Base-by-base conservation (phyloP, 2,113 vertebrate genomes). In the Nycticebus coucang region DNA sequence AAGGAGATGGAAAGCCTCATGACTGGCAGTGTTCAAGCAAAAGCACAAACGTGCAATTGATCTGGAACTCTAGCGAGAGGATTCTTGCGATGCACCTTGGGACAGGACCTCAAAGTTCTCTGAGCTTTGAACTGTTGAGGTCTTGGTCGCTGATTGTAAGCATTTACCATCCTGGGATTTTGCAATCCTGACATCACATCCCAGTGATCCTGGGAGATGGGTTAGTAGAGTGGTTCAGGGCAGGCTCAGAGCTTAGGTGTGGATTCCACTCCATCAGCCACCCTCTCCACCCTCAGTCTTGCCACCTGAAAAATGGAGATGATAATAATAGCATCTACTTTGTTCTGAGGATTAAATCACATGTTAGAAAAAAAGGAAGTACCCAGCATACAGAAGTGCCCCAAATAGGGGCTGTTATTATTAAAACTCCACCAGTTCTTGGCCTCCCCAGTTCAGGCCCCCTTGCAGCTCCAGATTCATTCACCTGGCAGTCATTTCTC, bases 11-110 rank as follows among this genome's bases (percentile, higher is more conserved):
- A 90, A 71, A 50, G 18, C 28, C 21, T 45, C 1, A 0, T 75
- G 11, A 6, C 50, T 1, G 4, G 19, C 41, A 78, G 50, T 14
- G 11, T 69, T 53, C 30, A 14, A 78, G 69, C 13, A 15, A 60
- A 75, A 60, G 18, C 37, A 12, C 18, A 12, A 0, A 0, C 8
- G 50, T n/a, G 45, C 9, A 0, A 21, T 11, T 5, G 15, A 0
- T 10, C 7, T 7, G 91, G 62, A 79, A 6, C 8, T 22, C 55
- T 5, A 4, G 50, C 0, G 3, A 19, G 57, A 53, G 45, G 17
- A 18, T 9, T 35, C 6, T 50, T 50, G 74, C 62, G 30, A 2
- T 1, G 33, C 35, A 7, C 9, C 15, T 59, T 5, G 3, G 4
- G 22, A 15, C 41, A 5, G 72, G 37, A 41, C 64, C 28, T 55